Conservation (phyloP, 2,888 invertebrate genomes). For the Drosophila merina region DNA sequence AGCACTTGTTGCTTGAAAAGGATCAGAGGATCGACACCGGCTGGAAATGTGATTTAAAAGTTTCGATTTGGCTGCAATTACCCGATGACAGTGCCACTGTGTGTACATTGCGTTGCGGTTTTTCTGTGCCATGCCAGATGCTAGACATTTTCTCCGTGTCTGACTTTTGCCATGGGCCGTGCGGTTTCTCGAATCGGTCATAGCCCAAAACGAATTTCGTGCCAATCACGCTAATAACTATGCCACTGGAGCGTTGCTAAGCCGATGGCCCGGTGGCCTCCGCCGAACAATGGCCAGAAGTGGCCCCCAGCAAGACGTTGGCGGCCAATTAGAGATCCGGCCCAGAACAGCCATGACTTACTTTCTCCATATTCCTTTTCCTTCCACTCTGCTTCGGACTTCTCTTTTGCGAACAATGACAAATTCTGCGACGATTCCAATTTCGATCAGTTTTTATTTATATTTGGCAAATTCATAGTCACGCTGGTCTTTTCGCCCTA, state of each 20-base stretch:
- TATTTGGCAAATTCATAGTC: constrained; percentile 54
- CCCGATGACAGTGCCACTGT: constrained; percentile 69
- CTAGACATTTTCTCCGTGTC: constrained; percentile 26
- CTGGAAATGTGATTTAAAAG: constrained; percentile 59
- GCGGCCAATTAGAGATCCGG: constrained; percentile 66
- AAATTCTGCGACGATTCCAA: constrained; percentile 43
- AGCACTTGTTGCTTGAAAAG: constrained; percentile 55
- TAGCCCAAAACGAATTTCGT: constrained; percentile 57
- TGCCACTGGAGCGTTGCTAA: constrained; percentile 76
- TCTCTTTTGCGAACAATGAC: constrained; percentile 32
- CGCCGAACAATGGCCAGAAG: constrained; percentile 42
- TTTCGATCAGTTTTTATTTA: constrained; percentile 18
- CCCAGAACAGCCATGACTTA: constrained; percentile 66
- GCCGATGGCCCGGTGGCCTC: constrained; percentile 55
- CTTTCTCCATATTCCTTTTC: constrained; percentile 58
- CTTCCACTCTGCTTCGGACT: constrained; percentile 6
- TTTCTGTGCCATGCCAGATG: constrained; percentile 67
- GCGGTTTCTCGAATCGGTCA: constrained; percentile 54
- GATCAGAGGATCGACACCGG: constrained; percentile 57
- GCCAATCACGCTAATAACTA: constrained; percentile 78
- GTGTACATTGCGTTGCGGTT: constrained; percentile 38
- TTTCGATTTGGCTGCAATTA: constrained; percentile 59
- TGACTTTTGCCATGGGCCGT: constrained; percentile 43
- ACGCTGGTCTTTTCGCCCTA: constrained; percentile 56
- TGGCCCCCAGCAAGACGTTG: constrained; percentile 65